These are phyloP conservation scores for Drosophila histrio DNA, from an alignment of 2,888 invertebrate genomes.

Conservation along the genomic window DNA sequence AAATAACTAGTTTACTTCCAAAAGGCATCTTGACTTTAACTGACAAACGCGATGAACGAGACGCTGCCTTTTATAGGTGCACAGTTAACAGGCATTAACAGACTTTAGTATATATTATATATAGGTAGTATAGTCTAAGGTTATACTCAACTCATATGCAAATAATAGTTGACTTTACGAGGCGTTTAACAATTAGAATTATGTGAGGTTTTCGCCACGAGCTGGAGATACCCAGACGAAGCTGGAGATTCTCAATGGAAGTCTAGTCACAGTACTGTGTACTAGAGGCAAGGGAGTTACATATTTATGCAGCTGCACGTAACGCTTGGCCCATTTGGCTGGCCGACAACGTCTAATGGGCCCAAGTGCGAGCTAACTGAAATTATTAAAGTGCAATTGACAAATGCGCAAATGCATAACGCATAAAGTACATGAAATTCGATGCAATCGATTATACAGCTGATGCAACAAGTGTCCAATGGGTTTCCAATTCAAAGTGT, in stretches of 20 bases:
- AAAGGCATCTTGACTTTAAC: slow-evolving; percentile 52
- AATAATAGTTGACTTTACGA: slow-evolving; percentile 31
- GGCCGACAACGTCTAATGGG: slow-evolving; percentile 25
- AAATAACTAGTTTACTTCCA: slow-evolving; percentile 32
- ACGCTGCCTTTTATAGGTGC: slow-evolving; percentile 51
- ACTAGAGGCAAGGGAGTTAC: slow-evolving; percentile 1
- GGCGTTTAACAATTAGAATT: slow-evolving; percentile 22
- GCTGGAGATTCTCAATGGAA: slow-evolving; percentile 33
- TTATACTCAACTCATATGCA: slow-evolving; percentile 1
- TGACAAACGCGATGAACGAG: slow-evolving; percentile 11
- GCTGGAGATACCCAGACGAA: slow-evolving; percentile 9
- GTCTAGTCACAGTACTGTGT: neutral
- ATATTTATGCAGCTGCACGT: slow-evolving; percentile 80
- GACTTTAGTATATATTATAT: slow-evolving; percentile 4
- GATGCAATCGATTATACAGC: slow-evolving; percentile 16
- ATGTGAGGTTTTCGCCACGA: slow-evolving; percentile 10
- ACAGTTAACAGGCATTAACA: slow-evolving; percentile 6
- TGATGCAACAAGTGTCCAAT: slow-evolving; percentile 61
- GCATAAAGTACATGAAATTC: slow-evolving; percentile 65
- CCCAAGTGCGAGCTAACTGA: slow-evolving; percentile 24
- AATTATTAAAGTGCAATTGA: slow-evolving; percentile 67
- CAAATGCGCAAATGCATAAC: slow-evolving; percentile 72
- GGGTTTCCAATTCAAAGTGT: slow-evolving; percentile 46
- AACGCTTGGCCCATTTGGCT: slow-evolving; percentile 52
- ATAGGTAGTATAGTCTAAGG: slow-evolving; percentile 4